Evolutionary conservation across 2,888 invertebrate genomes (phyloP).

Genomic region (Lumbricus terrestris): DNA sequence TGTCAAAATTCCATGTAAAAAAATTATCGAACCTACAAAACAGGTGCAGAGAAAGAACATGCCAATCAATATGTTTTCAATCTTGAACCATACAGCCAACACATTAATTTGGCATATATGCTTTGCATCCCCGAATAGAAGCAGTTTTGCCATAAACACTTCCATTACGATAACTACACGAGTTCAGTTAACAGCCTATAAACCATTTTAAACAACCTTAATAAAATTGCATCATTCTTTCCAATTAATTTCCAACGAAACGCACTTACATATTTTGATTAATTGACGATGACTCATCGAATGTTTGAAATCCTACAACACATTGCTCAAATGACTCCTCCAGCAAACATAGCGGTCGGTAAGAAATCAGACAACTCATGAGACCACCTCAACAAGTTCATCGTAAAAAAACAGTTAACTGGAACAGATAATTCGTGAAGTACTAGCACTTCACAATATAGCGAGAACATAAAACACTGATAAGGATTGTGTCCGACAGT

Average conservation of each 20-base stretch:
- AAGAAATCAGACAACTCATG: not conserved
- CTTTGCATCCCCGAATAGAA: not conserved
- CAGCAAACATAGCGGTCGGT: not conserved
- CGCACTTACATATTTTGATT: not conserved
- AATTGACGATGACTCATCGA: not conserved
- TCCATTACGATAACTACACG: not conserved
- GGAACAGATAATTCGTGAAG: not conserved
- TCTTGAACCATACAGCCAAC: not conserved
- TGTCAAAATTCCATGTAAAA: not conserved
- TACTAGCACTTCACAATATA: constrained; percentile 3
- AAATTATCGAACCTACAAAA: not conserved
- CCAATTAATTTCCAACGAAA: not conserved
- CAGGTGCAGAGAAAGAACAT: not conserved
- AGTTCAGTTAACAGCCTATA: not conserved
- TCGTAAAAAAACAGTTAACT: not conserved
- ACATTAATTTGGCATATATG: not conserved
- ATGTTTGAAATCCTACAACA: not conserved
- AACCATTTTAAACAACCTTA: not conserved
- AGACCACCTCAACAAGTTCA: not conserved
- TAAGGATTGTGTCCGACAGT: not conserved
- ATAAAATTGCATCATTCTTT: not conserved
- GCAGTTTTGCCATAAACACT: not conserved
- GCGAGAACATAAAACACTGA: not conserved
- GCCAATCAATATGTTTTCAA: not conserved
- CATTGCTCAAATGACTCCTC: not conserved